phyloP scores from a whole-genome alignment of 1,140 invertebrate genomes.

The Macrostomum lignano region DNA sequence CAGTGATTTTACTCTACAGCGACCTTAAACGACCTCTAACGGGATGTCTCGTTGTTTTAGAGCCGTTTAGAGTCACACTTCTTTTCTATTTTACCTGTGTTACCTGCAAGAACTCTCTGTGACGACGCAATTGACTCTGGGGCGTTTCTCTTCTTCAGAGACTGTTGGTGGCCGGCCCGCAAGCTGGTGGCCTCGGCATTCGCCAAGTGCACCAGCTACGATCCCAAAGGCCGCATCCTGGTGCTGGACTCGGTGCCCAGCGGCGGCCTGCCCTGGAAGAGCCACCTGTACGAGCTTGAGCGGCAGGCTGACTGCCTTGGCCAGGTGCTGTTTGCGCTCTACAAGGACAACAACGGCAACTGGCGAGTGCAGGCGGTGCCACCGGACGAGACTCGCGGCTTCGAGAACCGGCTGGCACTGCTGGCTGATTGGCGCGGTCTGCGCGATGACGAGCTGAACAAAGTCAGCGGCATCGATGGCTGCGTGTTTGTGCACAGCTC shows the following conservation, averaged over 20 bases:
- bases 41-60: too few species aligned
- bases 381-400: conserved; percentile 36
- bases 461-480: conserved; percentile 39
- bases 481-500: conserved; percentile 54
- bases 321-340: conserved; percentile 47
- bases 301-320: conserved; percentile 27
- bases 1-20: too few species aligned
- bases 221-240: conserved; percentile 32
- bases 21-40: too few species aligned
- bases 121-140: too few species aligned
- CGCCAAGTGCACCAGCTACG: not conserved
- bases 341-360: conserved; percentile 32
- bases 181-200: not conserved
- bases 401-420: conserved; percentile 38
- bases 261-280: conserved; percentile 50
- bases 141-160: too few species aligned
- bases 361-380: conserved; percentile 60
- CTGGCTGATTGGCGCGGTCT: conserved; percentile 50
- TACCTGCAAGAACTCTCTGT: too few species aligned
- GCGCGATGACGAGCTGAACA: conserved; percentile 41
- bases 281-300: conserved; percentile 55
- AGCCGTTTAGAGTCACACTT: too few species aligned
- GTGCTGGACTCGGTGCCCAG: conserved; percentile 31
- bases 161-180: not conserved
- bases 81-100: too few species aligned